Percentiles rank a stretch among this genome's conserved stretches.
phyloP scores from a whole-genome alignment of 2,113 vertebrate species.

The Plectropomus leopardus region DNA sequence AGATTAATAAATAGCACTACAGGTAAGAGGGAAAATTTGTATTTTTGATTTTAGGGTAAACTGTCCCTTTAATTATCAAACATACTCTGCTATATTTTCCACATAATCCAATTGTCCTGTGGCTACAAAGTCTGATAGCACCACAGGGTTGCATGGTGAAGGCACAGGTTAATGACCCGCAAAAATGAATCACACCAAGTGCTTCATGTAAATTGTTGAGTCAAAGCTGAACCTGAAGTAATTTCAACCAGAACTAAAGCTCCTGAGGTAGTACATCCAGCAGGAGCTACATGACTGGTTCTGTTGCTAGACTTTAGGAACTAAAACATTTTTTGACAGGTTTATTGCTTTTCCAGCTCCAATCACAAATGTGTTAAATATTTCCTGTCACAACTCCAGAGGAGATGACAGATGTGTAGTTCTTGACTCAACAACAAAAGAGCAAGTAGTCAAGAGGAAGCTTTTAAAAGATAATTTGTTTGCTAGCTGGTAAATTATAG shows the following conservation, averaged over 20 bases:
- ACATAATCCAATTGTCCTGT: conserved; percentile 45
- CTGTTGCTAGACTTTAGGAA: not conserved
- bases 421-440: not conserved
- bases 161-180: conserved; percentile 58
- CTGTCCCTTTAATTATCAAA: not conserved
- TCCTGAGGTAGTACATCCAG: not conserved
- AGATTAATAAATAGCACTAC: too few species aligned
- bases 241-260: conserved; percentile 37
- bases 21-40: too few species aligned
- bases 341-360: not conserved
- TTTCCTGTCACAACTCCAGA: not conserved
- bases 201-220: conserved; percentile 57
- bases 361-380: not conserved
- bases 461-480: not conserved
- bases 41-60: too few species aligned
- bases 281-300: conserved; percentile 4
- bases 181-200: conserved; percentile 61
- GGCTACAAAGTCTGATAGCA: conserved; percentile 28
- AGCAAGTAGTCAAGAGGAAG: not conserved
- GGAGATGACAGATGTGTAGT: not conserved
- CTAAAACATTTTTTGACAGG: not conserved
- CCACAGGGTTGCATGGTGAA: conserved; percentile 13
- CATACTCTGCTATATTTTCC: not conserved
- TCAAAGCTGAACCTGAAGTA: conserved; percentile 58
- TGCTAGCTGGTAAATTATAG: not conserved